Evolutionary conservation across 2,113 vertebrate species (phyloP).

Genomic region (Atrichornis clamosus): DNA sequence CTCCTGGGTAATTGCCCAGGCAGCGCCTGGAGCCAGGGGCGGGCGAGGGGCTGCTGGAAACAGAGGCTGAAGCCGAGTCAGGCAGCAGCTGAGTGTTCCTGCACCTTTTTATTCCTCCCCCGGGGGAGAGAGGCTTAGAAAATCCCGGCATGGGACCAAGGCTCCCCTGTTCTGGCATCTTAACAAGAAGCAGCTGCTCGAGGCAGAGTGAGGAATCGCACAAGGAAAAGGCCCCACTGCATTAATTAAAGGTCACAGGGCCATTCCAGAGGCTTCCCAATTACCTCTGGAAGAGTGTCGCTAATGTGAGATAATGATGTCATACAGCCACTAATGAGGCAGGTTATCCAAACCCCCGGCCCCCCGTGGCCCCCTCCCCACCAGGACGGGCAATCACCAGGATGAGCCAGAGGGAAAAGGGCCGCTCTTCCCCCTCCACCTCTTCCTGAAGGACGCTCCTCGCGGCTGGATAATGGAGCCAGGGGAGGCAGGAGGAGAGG

Average conservation of each 20-base stretch:
- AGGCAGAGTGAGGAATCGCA: conserved; percentile 10
- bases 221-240: conserved; percentile 14
- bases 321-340: conserved; percentile 60
- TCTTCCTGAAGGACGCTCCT: background rate
- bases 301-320: conserved; percentile 75
- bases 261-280: conserved; percentile 67
- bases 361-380: background rate
- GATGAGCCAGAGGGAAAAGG: background rate
- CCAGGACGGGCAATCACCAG: background rate
- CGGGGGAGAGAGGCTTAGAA: background rate
- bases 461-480: background rate
- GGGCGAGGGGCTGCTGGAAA: background rate
- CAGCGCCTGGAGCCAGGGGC: background rate
- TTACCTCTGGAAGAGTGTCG: conserved; percentile 54
- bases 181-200: conserved; percentile 60
- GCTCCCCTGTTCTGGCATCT: conserved; percentile 45
- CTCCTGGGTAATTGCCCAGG: background rate
- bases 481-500: background rate
- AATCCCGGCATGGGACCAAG: background rate
- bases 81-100: conserved; percentile 16
- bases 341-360: conserved; percentile 32
- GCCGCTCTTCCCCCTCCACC: background rate
- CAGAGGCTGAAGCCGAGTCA: background rate
- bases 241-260: conserved; percentile 62
- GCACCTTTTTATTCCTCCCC: conserved; percentile 16